phyloP scores from a whole-genome alignment of 2,797 vertebrate genomes.

The Hoplostethus mediterraneus region DNA sequence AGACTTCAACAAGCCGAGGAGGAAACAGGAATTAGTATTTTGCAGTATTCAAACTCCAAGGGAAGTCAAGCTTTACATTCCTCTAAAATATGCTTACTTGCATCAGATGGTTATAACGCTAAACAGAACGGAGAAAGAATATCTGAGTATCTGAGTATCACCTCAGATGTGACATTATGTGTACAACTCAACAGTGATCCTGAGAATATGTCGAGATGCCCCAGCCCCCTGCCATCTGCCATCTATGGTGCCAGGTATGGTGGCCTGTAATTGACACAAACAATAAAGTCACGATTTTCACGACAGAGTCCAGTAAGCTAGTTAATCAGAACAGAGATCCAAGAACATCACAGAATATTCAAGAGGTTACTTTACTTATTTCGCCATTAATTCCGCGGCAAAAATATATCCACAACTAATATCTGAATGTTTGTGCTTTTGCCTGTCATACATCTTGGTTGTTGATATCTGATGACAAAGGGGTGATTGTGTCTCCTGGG shows the following conservation, averaged over 20 bases:
- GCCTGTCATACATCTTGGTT: too few relatives aligned
- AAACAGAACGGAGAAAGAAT: conserved; percentile 15
- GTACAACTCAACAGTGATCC: background rate
- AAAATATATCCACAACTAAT: background rate
- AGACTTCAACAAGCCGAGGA: background rate
- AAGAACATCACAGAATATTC: background rate
- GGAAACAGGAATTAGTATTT: conserved; percentile 9
- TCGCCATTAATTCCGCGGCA: background rate
- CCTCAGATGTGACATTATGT: background rate
- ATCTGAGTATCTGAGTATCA: conserved; percentile 6
- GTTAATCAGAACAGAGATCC: conserved; percentile 29
- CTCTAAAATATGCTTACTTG: conserved; percentile 30
- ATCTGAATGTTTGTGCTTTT: background rate
- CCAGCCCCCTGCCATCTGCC: conserved; percentile 2
- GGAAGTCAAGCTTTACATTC: conserved; percentile 13
- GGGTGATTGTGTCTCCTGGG: background rate
- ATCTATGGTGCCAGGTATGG: conserved; percentile 10
- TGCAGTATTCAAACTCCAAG: conserved; percentile 29
- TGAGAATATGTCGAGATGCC: background rate
- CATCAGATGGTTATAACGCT: conserved; percentile 16
- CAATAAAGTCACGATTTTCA: conserved; percentile 27
- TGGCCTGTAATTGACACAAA: conserved; percentile 17
- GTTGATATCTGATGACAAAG: too few relatives aligned
- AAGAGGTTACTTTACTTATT: background rate
- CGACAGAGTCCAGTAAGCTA: conserved; percentile 19